Percentiles rank a stretch among this genome's conserved stretches.
These are phyloP conservation scores for Ammodytes dubius DNA, from an alignment of 2,113 vertebrate genomes.

Conservation along the genomic window DNA sequence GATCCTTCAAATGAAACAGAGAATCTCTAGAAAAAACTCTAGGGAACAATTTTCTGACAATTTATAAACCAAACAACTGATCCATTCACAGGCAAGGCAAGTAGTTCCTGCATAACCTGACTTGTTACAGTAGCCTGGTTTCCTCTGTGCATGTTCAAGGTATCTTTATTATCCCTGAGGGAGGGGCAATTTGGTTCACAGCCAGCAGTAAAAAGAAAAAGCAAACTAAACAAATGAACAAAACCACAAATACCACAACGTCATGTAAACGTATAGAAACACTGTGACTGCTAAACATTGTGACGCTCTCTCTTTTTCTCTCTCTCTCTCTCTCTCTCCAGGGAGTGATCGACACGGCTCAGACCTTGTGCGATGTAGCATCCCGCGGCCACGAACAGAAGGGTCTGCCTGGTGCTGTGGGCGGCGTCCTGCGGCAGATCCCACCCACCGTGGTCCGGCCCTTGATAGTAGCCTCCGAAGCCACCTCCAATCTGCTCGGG, in stretches of 20 bases:
- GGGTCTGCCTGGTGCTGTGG: constrained; percentile 92
- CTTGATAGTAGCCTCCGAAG: constrained; percentile 92
- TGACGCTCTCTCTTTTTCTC: background rate
- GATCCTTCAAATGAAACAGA: background rate
- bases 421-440: constrained; percentile 93
- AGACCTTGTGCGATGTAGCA: constrained; percentile 92
- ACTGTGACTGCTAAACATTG: background rate
- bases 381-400: constrained; percentile 93
- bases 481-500: constrained; percentile 92
- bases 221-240: too few species aligned
- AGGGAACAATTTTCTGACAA: background rate
- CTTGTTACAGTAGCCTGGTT: background rate
- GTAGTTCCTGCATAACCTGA: background rate
- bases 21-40: background rate
- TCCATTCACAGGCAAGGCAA: background rate
- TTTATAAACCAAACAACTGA: background rate
- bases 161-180: too few species aligned
- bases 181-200: too few species aligned
- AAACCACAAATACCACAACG: too few species aligned
- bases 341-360: constrained; percentile 93
- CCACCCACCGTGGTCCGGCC: constrained; percentile 93
- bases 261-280: background rate
- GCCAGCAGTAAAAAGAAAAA: too few species aligned
- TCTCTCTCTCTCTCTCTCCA: constrained; percentile 60
- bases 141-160: background rate